Conservation (phyloP, 2,797 vertebrate species). For the Poeciliopsis presidionis region DNA sequence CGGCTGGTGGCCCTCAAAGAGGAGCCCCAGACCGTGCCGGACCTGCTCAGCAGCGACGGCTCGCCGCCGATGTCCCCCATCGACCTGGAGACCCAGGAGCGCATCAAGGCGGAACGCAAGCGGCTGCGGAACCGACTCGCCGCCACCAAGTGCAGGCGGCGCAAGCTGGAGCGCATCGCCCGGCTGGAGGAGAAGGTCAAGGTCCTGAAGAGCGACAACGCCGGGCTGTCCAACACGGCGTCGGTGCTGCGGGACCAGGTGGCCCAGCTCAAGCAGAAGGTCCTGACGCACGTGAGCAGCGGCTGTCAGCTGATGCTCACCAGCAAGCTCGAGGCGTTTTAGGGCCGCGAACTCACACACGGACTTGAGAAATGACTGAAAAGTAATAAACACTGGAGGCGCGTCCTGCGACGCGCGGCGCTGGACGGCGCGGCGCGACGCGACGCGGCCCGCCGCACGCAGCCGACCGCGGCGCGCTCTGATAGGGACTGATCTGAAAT, state of each 20-base stretch:
- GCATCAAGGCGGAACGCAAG: slow-evolving; percentile 92
- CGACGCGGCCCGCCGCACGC: slow-evolving; percentile 23
- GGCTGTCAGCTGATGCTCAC: slow-evolving; percentile 92
- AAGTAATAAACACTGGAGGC: slow-evolving; percentile 82
- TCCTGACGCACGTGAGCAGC: slow-evolving; percentile 90
- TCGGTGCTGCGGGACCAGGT: slow-evolving; percentile 91
- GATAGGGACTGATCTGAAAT: slow-evolving; percentile 61
- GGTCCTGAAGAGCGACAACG: slow-evolving; percentile 89
- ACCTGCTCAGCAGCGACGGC: slow-evolving; percentile 88
- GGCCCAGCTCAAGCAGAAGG: slow-evolving; percentile 91
- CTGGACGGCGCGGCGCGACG: slow-evolving; percentile 59
- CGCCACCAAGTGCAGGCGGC: slow-evolving; percentile 91
- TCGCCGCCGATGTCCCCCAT: slow-evolving; percentile 91
- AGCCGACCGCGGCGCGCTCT: slow-evolving; percentile 31
- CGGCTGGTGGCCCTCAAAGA: slow-evolving; percentile 86
- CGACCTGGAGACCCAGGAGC: slow-evolving; percentile 90
- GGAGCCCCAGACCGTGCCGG: slow-evolving; percentile 91
- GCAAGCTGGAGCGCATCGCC: slow-evolving; percentile 94
- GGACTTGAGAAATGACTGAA: slow-evolving; percentile 54
- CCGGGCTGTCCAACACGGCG: slow-evolving; percentile 88
- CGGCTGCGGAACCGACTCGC: slow-evolving; percentile 90
- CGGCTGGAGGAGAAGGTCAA: slow-evolving; percentile 94
- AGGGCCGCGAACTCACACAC: slow-evolving; percentile 43
- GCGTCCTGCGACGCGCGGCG: slow-evolving; percentile 55
- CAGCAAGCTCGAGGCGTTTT: slow-evolving; percentile 88